Evolutionary conservation across 2,888 invertebrate genomes (phyloP).

Genomic region (Argyra leucocephala): DNA sequence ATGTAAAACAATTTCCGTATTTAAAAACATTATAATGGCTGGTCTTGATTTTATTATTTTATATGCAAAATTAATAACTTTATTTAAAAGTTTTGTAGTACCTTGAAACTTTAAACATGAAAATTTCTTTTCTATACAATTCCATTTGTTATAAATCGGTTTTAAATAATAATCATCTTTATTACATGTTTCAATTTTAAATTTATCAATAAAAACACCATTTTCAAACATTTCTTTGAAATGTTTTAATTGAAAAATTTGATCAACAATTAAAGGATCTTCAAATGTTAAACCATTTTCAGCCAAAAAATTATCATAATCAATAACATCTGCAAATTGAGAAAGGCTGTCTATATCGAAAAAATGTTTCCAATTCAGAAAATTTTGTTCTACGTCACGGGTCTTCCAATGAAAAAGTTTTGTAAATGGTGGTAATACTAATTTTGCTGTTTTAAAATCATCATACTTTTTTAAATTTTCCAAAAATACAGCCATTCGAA

Average conservation of each 20-base stretch:
- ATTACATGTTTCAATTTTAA: constrained; percentile 52
- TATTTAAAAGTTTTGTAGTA: constrained; percentile 53
- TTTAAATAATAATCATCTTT: constrained; percentile 49
- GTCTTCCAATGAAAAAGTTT: constrained; percentile 83
- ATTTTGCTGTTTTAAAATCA: constrained; percentile 46
- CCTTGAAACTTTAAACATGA: constrained; percentile 78
- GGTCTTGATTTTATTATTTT: constrained; percentile 24
- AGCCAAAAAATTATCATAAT: constrained; percentile 69
- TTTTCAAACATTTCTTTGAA: constrained; percentile 75
- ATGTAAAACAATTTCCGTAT: constrained; percentile 80
- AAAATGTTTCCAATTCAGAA: constrained; percentile 71
- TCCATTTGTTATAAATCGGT: constrained; percentile 48
- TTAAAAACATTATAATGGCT: constrained; percentile 37
- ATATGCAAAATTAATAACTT: constrained; percentile 48
- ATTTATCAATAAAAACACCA: constrained; percentile 74
- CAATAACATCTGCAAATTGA: constrained; percentile 66
- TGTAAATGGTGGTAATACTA: constrained; percentile 90
- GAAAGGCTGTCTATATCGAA: constrained; percentile 74
- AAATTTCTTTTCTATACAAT: constrained; percentile 48
- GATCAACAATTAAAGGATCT: constrained; percentile 52
- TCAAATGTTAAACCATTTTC: constrained; percentile 44
- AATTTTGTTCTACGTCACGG: constrained; percentile 48
- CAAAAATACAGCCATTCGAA: constrained; percentile 79
- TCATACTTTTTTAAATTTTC: constrained; percentile 52
- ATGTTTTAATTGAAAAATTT: constrained; percentile 72